These are phyloP conservation scores for Apoda limacodes DNA, from an alignment of 2,888 invertebrate genomes.

Conservation along the genomic window DNA sequence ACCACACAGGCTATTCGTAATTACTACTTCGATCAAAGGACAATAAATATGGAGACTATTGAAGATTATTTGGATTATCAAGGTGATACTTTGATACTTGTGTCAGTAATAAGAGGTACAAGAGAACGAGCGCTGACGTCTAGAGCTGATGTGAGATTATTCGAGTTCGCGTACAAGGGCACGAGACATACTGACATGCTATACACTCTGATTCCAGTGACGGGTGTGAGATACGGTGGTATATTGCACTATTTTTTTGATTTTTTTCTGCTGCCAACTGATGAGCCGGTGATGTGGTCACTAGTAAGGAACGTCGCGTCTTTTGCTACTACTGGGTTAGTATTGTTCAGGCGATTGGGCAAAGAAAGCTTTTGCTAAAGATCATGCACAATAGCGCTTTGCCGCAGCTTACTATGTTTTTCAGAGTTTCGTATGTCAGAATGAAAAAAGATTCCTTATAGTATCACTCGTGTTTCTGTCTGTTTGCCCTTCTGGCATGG, in stretches of 20 bases:
- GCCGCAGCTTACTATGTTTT: no score
- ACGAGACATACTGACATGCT: constrained; percentile 39
- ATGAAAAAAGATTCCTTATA: no score
- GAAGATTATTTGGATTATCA: constrained; percentile 47
- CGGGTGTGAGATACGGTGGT: constrained; percentile 44
- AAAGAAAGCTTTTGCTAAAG: no score
- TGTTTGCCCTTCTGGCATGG: no score
- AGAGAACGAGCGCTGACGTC: constrained; percentile 40
- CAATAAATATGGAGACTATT: constrained; percentile 35
- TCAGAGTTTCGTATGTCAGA: no score
- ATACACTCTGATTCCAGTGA: constrained; percentile 34
- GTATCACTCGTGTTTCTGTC: no score
- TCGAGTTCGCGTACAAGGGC: constrained; percentile 46
- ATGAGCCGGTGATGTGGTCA: constrained; percentile 25
- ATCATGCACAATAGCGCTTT: no score
- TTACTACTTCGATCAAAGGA: constrained; percentile 37
- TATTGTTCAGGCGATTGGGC: no score
- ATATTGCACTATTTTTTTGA: constrained; percentile 47
- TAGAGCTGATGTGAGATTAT: constrained; percentile 31
- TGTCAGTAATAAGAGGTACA: constrained; percentile 39
- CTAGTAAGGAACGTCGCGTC: constrained; percentile 30
- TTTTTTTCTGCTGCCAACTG: constrained; percentile 30
- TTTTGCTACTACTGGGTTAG: constrained; percentile 47
- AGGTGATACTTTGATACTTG: constrained; percentile 43
- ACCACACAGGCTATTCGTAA: constrained; percentile 30